Conservation (phyloP, 2,888 invertebrate genomes). For the Campoletis raptor region DNA sequence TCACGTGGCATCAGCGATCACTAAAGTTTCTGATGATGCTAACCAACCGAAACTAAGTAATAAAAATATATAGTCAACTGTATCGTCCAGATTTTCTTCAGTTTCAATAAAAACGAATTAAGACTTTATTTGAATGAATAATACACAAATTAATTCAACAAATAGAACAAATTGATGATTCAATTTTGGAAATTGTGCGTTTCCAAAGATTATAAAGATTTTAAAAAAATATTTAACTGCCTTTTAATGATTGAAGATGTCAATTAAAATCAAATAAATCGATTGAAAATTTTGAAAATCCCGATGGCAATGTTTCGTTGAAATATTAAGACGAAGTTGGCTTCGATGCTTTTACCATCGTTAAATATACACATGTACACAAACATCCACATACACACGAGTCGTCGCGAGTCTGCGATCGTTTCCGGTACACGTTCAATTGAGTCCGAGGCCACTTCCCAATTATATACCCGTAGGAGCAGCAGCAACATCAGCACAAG, state of each 20-base stretch:
- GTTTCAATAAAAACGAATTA: too few relatives aligned
- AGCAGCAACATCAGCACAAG: constrained; percentile 18
- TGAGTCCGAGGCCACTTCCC: constrained; percentile 69
- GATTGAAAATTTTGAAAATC: background rate
- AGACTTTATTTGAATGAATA: too few relatives aligned
- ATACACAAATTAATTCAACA: too few relatives aligned
- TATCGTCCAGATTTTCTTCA: too few relatives aligned
- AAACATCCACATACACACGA: background rate
- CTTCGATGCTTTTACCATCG: background rate
- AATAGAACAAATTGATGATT: background rate
- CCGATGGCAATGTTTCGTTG: background rate
- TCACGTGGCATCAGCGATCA: too few relatives aligned
- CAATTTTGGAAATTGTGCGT: background rate
- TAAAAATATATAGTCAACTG: too few relatives aligned
- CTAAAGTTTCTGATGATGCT: too few relatives aligned
- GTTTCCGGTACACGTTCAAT: constrained; percentile 69
- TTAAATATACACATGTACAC: background rate
- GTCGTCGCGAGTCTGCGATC: constrained; percentile 51
- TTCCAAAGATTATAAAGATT: background rate
- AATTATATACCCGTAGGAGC: constrained; percentile 59
- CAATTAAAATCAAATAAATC: background rate
- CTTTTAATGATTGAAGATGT: background rate
- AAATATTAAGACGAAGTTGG: background rate
- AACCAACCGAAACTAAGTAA: too few relatives aligned
- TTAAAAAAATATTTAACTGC: background rate